Base-by-base conservation (phyloP, 2,888 invertebrate species). In the Hipparchia sbordonii region DNA sequence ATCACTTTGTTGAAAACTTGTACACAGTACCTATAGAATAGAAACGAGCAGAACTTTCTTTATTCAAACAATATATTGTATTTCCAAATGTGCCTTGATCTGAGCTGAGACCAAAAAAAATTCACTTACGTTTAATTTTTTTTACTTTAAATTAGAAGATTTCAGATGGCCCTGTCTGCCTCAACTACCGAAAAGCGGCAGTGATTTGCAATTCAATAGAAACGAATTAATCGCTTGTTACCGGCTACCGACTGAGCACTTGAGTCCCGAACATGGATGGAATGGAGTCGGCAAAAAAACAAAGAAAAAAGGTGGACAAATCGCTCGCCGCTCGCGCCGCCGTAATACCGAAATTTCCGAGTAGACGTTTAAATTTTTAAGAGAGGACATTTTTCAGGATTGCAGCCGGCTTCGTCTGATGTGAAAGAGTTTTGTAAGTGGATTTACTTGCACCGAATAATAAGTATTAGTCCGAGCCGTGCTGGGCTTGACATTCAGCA, bases 141-240 rank as follows among this genome's bases (percentile, higher is more conserved):
- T 59, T 10, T 60, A 8, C 9, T 8, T 48, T 12, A n/a, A 48
- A 63, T 48, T 46, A 63, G 8, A 7, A 48, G 63, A 4, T 10
- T 10, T 4, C 48, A 62, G 48, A 23, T 62, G 23, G 13, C 48
- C 48, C 33, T 33, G 65, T 33, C 33, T 52, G 13, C 2, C 52
- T 52, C 23, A 33, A 33, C 61, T 61, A 45, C 52, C 51, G 48
- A 48, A 59, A 48, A 68, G 68, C 59, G 71, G 60, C 45, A 54
- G 70, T 62, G 60, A 79, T 81, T 81, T 81, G 78, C 80, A 78
- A 81, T 81, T 81, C 80, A 79, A 77, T 77, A 74, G 74, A 73
- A 73, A 60, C 72, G 76, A 79, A 79, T 79, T 79, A 81, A 80
- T 77, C 81, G 79, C 77, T 79, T 81, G 79, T 79, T 81, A 79